A percentile compares a stretch with the other conserved stretches of the same genome.
These are phyloP conservation scores for Megaceryle torquata DNA, from an alignment of 2,113 vertebrate genomes.

Conservation along the genomic window DNA sequence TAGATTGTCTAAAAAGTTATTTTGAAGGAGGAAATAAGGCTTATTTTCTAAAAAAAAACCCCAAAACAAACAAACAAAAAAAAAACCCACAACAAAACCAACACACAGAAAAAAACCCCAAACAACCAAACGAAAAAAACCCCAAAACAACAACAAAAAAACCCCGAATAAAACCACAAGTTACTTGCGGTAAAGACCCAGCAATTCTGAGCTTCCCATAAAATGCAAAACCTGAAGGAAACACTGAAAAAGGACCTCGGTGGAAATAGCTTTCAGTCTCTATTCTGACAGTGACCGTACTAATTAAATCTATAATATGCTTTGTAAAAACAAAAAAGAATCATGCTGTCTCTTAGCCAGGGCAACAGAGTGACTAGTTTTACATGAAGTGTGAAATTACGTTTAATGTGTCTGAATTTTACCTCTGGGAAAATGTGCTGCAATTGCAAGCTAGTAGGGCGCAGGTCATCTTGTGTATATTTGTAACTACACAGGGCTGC, in stretches of 20 bases:
- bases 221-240: background rate
- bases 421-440: conserved; percentile 32
- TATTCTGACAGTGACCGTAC: background rate
- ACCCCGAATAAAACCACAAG: background rate
- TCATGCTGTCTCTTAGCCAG: background rate
- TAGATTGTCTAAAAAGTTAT: background rate
- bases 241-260: background rate
- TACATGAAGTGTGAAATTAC: conserved; percentile 43
- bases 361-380: conserved; percentile 6
- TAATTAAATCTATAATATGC: background rate
- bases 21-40: background rate
- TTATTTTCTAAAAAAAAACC: background rate
- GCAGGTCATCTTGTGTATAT: conserved; percentile 10
- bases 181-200: background rate
- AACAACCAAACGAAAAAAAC: no score
- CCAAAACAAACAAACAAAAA: no score
- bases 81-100: no score
- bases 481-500: background rate
- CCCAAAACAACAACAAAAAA: no score
- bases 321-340: background rate
- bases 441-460: conserved; percentile 25
- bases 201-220: background rate
- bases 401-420: conserved; percentile 13
- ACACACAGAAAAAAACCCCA: no score
- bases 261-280: background rate